A percentile compares a stretch with the other conserved stretches of the same genome.
phyloP scores from a whole-genome alignment of 2,797 vertebrate genomes.

The Rhinella marina region DNA sequence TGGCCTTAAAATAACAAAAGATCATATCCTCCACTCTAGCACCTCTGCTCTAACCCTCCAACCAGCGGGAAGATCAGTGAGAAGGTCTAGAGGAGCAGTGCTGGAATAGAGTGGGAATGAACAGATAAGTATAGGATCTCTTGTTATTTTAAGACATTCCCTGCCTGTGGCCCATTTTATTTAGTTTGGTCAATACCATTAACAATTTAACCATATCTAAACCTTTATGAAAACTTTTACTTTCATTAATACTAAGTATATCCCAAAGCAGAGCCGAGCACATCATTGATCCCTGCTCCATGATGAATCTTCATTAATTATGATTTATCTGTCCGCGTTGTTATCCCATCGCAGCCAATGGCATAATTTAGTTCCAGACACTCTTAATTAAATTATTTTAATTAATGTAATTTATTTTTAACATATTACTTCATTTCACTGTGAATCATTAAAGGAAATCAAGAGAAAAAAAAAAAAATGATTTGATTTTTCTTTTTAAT shows the following conservation, averaged over 20 bases:
- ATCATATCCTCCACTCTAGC: too few species aligned
- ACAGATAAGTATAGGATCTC: too few species aligned
- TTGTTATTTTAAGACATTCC: too few species aligned
- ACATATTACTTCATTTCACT: constrained; percentile 48
- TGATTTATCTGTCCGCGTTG: constrained; percentile 45
- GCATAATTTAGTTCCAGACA: constrained; percentile 38
- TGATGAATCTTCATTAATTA: constrained; percentile 48
- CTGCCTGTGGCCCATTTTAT: too few species aligned
- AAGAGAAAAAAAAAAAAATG: constrained; percentile 13
- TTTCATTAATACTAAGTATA: not conserved
- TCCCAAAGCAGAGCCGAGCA: not conserved
- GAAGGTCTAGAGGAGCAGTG: too few species aligned
- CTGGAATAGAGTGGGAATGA: too few species aligned
- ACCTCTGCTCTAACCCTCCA: too few species aligned
- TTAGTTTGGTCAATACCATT: too few species aligned
- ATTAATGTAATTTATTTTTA: constrained; percentile 53
- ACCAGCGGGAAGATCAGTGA: too few species aligned
- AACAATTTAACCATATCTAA: not conserved
- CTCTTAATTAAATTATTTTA: constrained; percentile 56
- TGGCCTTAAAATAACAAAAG: too few species aligned
- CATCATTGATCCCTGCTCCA: constrained; percentile 13
- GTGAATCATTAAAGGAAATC: constrained; percentile 45
- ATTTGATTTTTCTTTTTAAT: constrained; percentile 42
- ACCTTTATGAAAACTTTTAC: not conserved
- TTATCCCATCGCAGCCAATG: constrained; percentile 45